Evolutionary conservation across 2,888 invertebrate species (phyloP).

Genomic region (Hydroisotoma schaefferi): DNA sequence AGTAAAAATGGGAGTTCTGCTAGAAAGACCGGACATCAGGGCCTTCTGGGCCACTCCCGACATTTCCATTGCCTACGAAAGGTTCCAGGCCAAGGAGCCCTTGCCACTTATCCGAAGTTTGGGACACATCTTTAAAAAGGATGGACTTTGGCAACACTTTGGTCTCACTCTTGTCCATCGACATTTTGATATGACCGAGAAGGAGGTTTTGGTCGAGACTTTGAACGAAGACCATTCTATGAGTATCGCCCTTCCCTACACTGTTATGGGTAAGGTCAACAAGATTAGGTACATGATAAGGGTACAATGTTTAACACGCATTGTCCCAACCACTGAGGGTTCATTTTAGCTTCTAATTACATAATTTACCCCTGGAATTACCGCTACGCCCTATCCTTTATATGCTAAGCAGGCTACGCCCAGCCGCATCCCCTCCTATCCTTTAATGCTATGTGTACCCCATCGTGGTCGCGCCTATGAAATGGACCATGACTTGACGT

Average conservation of each 20-base stretch:
- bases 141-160: neutral
- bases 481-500: too few relatives aligned
- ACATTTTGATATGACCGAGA: neutral
- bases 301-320: too few relatives aligned
- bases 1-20: neutral
- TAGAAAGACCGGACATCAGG: neutral
- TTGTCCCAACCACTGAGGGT: too few relatives aligned
- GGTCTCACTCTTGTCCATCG: neutral
- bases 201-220: neutral
- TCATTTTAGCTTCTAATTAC: too few relatives aligned
- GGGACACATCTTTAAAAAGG: neutral
- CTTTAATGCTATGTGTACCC: too few relatives aligned
- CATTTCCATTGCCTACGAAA: neutral
- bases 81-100: neutral
- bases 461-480: too few relatives aligned
- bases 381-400: too few relatives aligned
- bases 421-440: too few relatives aligned
- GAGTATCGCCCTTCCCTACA: neutral
- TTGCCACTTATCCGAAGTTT: neutral
- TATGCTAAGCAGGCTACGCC: too few relatives aligned
- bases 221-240: neutral
- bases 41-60: neutral
- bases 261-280: neutral
- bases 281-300: too few relatives aligned
- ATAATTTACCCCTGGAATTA: too few relatives aligned